Evolutionary conservation across 2,113 vertebrate genomes (phyloP).

Genomic region (Seriola rivoliana): DNA sequence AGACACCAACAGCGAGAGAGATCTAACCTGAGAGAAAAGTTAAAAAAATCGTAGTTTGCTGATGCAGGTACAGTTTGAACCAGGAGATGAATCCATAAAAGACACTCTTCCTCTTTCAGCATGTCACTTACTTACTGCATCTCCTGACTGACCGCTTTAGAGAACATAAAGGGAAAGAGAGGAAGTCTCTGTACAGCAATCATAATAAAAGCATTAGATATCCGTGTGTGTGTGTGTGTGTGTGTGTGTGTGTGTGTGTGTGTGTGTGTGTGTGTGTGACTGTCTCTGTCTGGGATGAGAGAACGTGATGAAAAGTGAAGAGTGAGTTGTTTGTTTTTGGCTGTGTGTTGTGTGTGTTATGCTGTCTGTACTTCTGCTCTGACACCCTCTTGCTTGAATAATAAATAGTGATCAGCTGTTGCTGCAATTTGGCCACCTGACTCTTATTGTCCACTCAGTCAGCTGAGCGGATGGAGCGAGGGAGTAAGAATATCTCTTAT

Average conservation of each 20-base stretch:
- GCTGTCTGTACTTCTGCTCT: conserved; percentile 47
- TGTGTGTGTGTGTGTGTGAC: not conserved
- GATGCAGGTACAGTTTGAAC: conserved; percentile 25
- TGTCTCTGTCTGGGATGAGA: not conserved
- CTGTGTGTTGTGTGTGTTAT: conserved; percentile 28
- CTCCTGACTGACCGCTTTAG: conserved; percentile 32
- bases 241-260: conserved; percentile 8
- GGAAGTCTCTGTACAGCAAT: conserved; percentile 51
- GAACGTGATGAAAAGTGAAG: conserved; percentile 31
- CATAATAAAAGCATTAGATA: conserved; percentile 33
- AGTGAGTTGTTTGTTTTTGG: conserved; percentile 49
- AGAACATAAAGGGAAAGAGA: conserved; percentile 42
- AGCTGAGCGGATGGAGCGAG: conserved; percentile 32
- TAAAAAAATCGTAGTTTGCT: conserved; percentile 10
- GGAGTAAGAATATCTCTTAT: conserved; percentile 11
- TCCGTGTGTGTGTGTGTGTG: conserved; percentile 2
- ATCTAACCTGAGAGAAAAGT: conserved; percentile 7
- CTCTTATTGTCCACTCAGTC: conserved; percentile 46
- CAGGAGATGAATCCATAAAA: conserved; percentile 26
- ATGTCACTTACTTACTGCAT: conserved; percentile 36
- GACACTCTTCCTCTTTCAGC: conserved; percentile 27
- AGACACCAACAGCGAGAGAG: not conserved
- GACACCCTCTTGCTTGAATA: conserved; percentile 61
- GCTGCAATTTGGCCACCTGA: conserved; percentile 63
- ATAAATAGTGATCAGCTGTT: conserved; percentile 73